Evolutionary conservation across 2,113 vertebrate species (phyloP).

Genomic region (Xiphias gladius): DNA sequence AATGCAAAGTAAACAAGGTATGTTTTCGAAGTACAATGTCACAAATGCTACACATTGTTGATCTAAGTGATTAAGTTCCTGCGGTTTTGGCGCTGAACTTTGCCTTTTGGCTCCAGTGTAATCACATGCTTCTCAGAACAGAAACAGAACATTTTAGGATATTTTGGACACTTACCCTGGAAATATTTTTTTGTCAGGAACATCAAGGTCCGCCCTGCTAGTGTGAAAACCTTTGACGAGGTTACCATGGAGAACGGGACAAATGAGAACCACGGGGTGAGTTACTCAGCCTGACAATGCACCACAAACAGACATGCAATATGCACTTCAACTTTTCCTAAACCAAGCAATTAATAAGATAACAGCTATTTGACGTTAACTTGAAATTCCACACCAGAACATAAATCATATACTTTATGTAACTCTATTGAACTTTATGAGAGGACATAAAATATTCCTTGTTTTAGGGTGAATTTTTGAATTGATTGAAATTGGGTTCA

Average conservation of each 20-base stretch:
- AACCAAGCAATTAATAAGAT: background rate
- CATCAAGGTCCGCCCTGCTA: constrained; percentile 89
- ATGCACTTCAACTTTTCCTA: background rate
- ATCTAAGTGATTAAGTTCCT: constrained; percentile 68
- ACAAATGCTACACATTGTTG: constrained; percentile 53
- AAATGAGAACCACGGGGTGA: constrained; percentile 86
- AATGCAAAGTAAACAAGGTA: constrained; percentile 64
- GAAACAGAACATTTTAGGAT: constrained; percentile 17
- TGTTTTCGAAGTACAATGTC: constrained; percentile 70
- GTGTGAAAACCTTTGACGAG: constrained; percentile 93
- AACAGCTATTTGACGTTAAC: background rate
- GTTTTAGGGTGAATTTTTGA: background rate
- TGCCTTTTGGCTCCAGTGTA: constrained; percentile 14
- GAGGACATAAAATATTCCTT: background rate
- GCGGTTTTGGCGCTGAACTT: constrained; percentile 55
- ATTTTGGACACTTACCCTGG: constrained; percentile 34
- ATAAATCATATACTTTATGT: background rate
- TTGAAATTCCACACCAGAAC: background rate
- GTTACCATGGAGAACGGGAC: constrained; percentile 86
- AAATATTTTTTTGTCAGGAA: constrained; percentile 75
- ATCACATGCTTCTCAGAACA: constrained; percentile 35
- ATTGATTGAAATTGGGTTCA: background rate
- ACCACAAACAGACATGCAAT: constrained; percentile 22
- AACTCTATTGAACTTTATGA: background rate
- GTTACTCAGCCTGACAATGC: constrained; percentile 25